Evolutionary conservation across 2,113 vertebrate species (phyloP).

Genomic region (Bombycilla garrulus): DNA sequence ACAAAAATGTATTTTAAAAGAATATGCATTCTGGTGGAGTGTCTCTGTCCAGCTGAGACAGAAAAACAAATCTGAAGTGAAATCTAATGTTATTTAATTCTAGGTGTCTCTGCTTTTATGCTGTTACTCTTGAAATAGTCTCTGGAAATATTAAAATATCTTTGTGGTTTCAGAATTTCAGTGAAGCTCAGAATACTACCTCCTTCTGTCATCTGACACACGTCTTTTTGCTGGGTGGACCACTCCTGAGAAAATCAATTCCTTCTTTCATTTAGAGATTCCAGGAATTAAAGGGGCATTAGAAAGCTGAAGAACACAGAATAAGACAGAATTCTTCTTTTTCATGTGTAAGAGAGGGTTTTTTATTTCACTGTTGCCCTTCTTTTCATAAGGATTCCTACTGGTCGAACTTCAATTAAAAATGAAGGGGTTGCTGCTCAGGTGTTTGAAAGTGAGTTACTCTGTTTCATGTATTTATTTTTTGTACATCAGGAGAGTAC

Average conservation of each 20-base stretch:
- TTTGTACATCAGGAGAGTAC: not conserved
- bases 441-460: not conserved
- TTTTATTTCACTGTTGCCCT: not conserved
- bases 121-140: constrained; percentile 55
- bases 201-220: constrained; percentile 22
- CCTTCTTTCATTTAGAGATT: constrained; percentile 41
- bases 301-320: not conserved
- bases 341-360: not conserved
- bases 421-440: not conserved
- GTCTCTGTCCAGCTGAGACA: constrained; percentile 28
- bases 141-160: constrained; percentile 60
- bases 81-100: constrained; percentile 41
- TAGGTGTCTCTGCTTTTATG: constrained; percentile 46
- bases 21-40: not conserved
- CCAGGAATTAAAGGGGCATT: constrained; percentile 10
- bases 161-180: constrained; percentile 14
- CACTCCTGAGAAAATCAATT: constrained; percentile 52
- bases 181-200: not conserved
- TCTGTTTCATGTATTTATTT: not conserved
- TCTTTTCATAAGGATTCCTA: not conserved
- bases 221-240: not conserved
- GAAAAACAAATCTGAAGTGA: constrained; percentile 44
- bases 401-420: not conserved
- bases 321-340: constrained; percentile 9
- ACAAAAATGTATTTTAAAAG: constrained; percentile 26